Conservation (phyloP, 1,140 invertebrate species). For the Probaryconus sp. region DNA sequence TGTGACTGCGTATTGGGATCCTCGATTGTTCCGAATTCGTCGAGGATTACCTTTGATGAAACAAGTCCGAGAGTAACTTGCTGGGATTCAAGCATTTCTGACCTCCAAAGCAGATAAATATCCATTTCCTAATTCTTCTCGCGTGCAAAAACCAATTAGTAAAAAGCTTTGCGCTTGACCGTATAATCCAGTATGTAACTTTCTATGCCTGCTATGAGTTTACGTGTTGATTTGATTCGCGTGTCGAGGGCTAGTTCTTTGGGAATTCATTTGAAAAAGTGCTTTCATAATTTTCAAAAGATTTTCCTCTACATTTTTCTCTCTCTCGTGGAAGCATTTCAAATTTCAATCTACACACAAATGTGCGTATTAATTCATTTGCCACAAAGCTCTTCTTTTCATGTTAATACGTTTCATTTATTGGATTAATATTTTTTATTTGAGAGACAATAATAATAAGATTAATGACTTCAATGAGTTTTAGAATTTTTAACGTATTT, state of each 20-base stretch:
- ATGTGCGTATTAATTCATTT: too few species aligned
- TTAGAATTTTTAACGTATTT: too few species aligned
- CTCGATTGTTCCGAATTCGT: slow-evolving; percentile 29
- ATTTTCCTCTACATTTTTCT: too few species aligned
- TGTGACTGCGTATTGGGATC: slow-evolving; percentile 16
- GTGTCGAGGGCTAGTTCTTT: slow-evolving; percentile 14
- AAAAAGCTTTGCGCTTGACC: slow-evolving; percentile 43
- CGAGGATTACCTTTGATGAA: slow-evolving; percentile 32
- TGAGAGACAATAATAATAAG: too few species aligned
- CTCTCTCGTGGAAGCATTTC: too few species aligned
- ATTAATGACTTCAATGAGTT: too few species aligned
- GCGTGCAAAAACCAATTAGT: slow-evolving; percentile 49
- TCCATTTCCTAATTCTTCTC: slow-evolving; percentile 42
- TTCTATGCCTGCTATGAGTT: slow-evolving; percentile 24
- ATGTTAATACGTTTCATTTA: too few species aligned
- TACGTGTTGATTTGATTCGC: slow-evolving; percentile 30
- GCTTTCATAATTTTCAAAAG: slow-evolving; percentile 5
- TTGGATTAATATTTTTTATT: too few species aligned
- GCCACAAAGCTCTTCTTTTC: too few species aligned
- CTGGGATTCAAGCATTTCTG: slow-evolving; percentile 26
- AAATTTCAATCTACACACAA: too few species aligned
- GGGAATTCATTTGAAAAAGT: slow-evolving; percentile 2
- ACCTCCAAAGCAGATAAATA: slow-evolving; percentile 34
- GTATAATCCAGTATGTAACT: slow-evolving; percentile 46
- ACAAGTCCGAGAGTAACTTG: slow-evolving; percentile 27